Base-by-base conservation (phyloP, 2,113 vertebrate species). In the Rynchops niger region DNA sequence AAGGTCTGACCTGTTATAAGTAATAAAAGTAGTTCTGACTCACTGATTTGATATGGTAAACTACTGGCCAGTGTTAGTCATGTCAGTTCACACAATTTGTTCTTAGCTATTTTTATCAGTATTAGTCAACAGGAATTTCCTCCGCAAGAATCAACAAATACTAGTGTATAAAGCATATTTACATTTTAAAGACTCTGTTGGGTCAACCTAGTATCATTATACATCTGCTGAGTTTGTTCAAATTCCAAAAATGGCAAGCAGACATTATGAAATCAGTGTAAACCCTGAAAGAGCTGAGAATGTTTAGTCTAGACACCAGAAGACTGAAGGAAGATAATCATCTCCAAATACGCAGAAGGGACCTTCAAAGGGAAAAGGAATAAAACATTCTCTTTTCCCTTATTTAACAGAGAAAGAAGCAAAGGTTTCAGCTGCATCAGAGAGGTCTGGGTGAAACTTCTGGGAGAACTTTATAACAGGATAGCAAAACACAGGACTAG, bases 301-400 rank as follows among this genome's bases (percentile, higher is more conserved):
- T 96, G 95, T 96, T 97, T 97, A 96, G 96, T 95, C 94, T 96
- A 74, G 65, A 84, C 32, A 92, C 2, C 5, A 73, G 56, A 86
- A 86, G 47, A 47, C 65, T 82, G 56, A 67, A 76, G 27, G 23
- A 91, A 84, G 55, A 82, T 91, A 95, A 97, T 94, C 40, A 63
- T 95, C 49, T 84, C 69, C 56, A 96, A 91, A 95, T 66, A 95
- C 53, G 73, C 70, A 89, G 61, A 95, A 89, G 17, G 76, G 6
- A 32, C 8, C 21, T 93, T 94, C 91, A 82, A 82, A 89, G 47
- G 38, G 47, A 82, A 82, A 91, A 71, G 12, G 14, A 88, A 12
- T 42, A 47, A 90, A 88, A 38, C 12, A 50, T 71, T 72, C 16
- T 55, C 14, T 92, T 88, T 84, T 32, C 34, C 32, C 38, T 71